Evolutionary conservation across 1,140 invertebrate species (phyloP).

Genomic region (Hetaerina americana): DNA sequence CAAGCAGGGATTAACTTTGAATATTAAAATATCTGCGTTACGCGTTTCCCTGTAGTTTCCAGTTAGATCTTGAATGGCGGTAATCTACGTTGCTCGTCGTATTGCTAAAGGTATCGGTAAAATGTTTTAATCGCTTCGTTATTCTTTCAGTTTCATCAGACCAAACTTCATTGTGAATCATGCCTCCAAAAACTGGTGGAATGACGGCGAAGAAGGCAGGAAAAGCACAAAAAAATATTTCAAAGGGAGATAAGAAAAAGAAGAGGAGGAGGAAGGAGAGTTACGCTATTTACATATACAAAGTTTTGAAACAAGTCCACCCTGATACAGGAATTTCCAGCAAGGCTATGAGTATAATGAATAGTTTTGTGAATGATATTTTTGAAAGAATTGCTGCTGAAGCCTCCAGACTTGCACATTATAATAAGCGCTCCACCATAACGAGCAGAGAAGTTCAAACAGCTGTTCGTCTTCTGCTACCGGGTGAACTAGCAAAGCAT

Average conservation of each 20-base stretch:
- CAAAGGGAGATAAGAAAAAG: conserved; percentile 36
- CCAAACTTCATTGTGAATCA: no score
- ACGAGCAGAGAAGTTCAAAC: conserved; percentile 40
- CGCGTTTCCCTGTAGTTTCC: no score
- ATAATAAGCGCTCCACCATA: conserved; percentile 52
- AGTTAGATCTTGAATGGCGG: no score
- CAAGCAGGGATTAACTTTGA: no score
- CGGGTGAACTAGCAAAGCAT: conserved; percentile 44
- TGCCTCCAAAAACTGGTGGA: conserved; percentile 17
- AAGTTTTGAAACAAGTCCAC: conserved; percentile 38
- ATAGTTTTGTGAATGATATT: conserved; percentile 50
- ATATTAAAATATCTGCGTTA: no score
- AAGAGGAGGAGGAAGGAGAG: conserved; percentile 28
- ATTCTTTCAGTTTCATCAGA: no score
- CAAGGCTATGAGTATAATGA: conserved; percentile 47
- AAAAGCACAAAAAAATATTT: conserved; percentile 40
- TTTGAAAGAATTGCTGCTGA: conserved; percentile 56
- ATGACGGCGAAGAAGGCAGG: conserved; percentile 39
- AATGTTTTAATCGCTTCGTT: no score
- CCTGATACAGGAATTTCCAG: conserved; percentile 49
- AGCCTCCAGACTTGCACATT: conserved; percentile 50
- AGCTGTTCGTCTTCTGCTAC: conserved; percentile 37
- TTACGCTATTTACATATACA: conserved; percentile 37
- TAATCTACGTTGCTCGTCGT: no score
- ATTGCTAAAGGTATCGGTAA: no score